These are phyloP conservation scores for Sinonovacula constricta DNA, from an alignment of 1,140 invertebrate genomes.

Conservation along the genomic window DNA sequence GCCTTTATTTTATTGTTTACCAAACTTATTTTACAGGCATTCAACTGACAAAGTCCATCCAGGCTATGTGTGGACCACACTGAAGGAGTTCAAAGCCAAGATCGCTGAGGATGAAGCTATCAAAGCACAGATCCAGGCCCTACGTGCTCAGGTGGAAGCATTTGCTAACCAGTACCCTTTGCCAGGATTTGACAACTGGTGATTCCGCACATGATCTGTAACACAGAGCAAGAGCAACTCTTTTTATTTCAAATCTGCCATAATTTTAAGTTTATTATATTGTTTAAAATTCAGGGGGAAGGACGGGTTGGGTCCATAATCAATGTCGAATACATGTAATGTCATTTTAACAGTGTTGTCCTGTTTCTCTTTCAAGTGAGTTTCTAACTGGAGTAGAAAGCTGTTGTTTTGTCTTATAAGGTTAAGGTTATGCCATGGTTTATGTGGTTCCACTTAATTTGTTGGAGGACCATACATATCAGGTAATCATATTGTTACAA, in stretches of 20 bases:
- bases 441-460: too few relatives aligned
- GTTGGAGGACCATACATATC: too few relatives aligned
- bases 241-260: not conserved
- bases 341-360: too few relatives aligned
- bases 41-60: slow-evolving; percentile 83
- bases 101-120: slow-evolving; percentile 83
- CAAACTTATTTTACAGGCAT: slow-evolving; percentile 82
- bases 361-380: too few relatives aligned
- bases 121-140: slow-evolving; percentile 81
- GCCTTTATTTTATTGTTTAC: too few relatives aligned
- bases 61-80: slow-evolving; percentile 86
- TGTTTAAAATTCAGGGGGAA: not conserved
- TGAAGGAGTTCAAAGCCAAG: slow-evolving; percentile 90
- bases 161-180: slow-evolving; percentile 90
- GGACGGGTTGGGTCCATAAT: too few relatives aligned
- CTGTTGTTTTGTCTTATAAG: too few relatives aligned
- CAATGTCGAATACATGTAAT: too few relatives aligned
- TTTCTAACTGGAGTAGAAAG: too few relatives aligned
- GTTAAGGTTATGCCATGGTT: too few relatives aligned
- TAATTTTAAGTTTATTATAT: too few relatives aligned
- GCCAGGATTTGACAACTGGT: slow-evolving; percentile 83
- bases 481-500: too few relatives aligned
- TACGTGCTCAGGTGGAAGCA: slow-evolving; percentile 86
- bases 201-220: slow-evolving; percentile 38
- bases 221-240: not conserved